Percentiles rank a stretch among this genome's conserved stretches.
phyloP scores from a whole-genome alignment of 2,113 vertebrate species.

The Scalopus aquaticus region DNA sequence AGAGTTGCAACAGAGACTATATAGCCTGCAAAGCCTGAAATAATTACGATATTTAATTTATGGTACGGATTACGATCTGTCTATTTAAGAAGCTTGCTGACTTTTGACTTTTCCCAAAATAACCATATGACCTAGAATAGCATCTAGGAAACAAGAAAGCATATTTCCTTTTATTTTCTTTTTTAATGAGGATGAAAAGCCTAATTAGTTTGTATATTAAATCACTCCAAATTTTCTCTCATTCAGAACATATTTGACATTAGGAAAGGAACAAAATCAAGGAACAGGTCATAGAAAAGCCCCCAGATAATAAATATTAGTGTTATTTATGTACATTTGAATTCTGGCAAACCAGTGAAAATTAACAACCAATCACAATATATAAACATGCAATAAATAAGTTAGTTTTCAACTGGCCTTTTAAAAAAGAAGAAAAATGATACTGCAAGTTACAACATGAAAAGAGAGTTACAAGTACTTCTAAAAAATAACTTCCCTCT shows the following conservation, averaged over 20 bases:
- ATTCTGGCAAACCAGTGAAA: conserved; percentile 40
- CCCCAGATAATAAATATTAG: neutral
- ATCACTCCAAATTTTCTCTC: conserved; percentile 50
- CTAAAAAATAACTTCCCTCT: conserved; percentile 48
- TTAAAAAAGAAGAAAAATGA: neutral
- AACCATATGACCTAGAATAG: conserved; percentile 15
- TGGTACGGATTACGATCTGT: neutral
- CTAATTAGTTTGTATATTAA: conserved; percentile 43
- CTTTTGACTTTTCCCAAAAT: conserved; percentile 24
- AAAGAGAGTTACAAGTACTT: conserved; percentile 36
- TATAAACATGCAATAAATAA: conserved; percentile 60
- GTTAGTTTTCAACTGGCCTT: conserved; percentile 36
- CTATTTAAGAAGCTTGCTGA: neutral
- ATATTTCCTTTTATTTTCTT: neutral
- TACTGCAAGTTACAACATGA: conserved; percentile 28
- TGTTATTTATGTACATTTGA: conserved; percentile 44
- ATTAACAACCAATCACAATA: conserved; percentile 36
- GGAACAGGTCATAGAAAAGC: conserved; percentile 26
- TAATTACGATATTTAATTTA: neutral
- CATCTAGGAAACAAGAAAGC: neutral
- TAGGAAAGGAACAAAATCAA: conserved; percentile 58
- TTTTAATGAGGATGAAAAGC: conserved; percentile 42
- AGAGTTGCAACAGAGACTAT: neutral
- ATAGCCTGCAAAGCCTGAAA: neutral
- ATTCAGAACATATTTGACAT: conserved; percentile 34